Conservation (phyloP, 2,888 invertebrate species). For the Embidobia sp. region DNA sequence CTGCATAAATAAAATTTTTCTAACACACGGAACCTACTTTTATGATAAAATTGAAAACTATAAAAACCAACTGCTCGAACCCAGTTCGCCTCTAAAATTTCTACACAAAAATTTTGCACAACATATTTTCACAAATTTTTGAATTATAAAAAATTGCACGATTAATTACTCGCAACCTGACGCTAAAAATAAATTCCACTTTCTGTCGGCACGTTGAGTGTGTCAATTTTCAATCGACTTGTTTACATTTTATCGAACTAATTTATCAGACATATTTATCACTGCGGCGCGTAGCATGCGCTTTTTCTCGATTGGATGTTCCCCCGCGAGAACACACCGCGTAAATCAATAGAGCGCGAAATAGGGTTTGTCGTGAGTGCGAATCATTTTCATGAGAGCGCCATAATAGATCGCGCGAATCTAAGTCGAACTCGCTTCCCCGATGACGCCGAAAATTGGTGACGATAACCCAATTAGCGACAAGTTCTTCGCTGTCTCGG, state of each 20-base stretch:
- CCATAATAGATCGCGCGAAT: constrained; percentile 24
- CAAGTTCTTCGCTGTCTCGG: constrained; percentile 34
- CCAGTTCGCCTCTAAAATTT: too few relatives aligned
- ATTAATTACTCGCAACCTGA: too few relatives aligned
- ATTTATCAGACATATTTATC: constrained; percentile 28
- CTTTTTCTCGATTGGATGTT: constrained; percentile 32
- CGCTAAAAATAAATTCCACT: too few relatives aligned
- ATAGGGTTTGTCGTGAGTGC: constrained; percentile 13
- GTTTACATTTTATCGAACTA: constrained; percentile 25
- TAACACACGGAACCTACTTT: too few relatives aligned
- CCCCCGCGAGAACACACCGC: background rate
- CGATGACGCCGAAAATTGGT: constrained; percentile 49
- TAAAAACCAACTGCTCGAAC: too few relatives aligned
- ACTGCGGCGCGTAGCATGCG: background rate
- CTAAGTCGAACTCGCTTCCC: constrained; percentile 52
- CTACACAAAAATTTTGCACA: too few relatives aligned
- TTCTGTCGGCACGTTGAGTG: too few relatives aligned
- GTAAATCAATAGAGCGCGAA: constrained; percentile 47
- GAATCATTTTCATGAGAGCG: constrained; percentile 41
- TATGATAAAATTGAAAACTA: too few relatives aligned
- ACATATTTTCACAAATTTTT: too few relatives aligned
- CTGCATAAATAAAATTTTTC: too few relatives aligned
- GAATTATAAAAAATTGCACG: too few relatives aligned
- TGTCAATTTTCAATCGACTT: background rate
- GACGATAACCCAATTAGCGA: constrained; percentile 59